Evolutionary conservation across 1,140 invertebrate species (phyloP).

Genomic region (Oreohelix idahoensis): DNA sequence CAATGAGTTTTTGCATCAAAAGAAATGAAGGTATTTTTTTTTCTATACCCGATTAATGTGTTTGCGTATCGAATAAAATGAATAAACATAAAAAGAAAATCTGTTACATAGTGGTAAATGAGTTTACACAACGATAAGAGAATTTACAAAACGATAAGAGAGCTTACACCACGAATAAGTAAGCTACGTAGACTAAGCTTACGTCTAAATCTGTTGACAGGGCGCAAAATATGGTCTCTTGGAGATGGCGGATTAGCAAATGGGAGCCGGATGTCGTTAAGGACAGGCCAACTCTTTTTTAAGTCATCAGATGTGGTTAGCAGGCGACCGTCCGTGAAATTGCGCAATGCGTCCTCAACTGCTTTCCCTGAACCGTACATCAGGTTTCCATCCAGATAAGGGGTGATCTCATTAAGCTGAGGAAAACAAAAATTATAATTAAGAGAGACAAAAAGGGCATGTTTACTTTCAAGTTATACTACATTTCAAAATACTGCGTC

Average conservation of each 20-base stretch:
- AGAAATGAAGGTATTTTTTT: no score
- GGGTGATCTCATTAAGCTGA: slow-evolving; percentile 79
- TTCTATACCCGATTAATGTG: no score
- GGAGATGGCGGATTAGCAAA: slow-evolving; percentile 79
- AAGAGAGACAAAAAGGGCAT: no score
- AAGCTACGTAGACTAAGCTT: no score
- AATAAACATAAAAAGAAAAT: no score
- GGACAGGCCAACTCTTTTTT: slow-evolving; percentile 68
- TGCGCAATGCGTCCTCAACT: slow-evolving; percentile 77
- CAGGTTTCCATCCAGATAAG: slow-evolving; percentile 78
- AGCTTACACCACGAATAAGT: no score
- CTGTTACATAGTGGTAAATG: background rate
- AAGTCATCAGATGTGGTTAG: slow-evolving; percentile 41
- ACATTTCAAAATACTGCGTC: no score
- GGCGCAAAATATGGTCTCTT: slow-evolving; percentile 72
- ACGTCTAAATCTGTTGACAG: slow-evolving; percentile 43
- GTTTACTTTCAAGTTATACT: no score
- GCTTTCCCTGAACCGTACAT: slow-evolving; percentile 78
- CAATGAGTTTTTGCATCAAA: no score
- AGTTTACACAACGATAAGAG: background rate
- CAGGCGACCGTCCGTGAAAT: slow-evolving; percentile 74
- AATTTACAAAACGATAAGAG: no score
- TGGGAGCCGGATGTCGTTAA: slow-evolving; percentile 76
- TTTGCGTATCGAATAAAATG: no score
- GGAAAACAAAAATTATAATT: no score